A percentile compares a stretch with the other conserved stretches of the same genome.
phyloP scores from a whole-genome alignment of 2,113 vertebrate genomes.

The Myotis lucifugus region DNA sequence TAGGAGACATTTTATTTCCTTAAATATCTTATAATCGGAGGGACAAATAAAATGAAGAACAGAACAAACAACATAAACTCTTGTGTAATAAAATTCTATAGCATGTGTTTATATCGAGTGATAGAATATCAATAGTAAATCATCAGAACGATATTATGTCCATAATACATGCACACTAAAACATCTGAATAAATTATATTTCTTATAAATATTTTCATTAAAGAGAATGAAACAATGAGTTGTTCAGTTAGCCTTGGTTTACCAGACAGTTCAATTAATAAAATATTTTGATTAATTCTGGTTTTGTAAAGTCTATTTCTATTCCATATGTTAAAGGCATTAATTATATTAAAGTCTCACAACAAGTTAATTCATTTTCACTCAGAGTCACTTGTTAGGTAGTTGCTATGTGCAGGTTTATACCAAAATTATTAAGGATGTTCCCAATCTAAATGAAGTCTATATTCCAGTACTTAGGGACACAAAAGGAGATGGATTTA shows the following conservation, averaged over 20 bases:
- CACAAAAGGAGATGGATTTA: neutral
- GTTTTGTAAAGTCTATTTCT: neutral
- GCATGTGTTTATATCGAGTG: neutral
- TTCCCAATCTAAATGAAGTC: neutral
- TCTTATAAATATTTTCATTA: neutral
- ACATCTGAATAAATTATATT: neutral
- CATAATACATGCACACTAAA: neutral
- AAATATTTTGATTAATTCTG: neutral
- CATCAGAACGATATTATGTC: neutral
- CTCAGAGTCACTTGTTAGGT: neutral
- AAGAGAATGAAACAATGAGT: neutral
- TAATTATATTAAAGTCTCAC: neutral
- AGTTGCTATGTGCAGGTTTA: neutral
- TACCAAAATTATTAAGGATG: neutral
- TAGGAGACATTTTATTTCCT: neutral
- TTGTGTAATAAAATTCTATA: neutral
- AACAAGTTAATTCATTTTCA: neutral
- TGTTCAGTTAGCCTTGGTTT: neutral
- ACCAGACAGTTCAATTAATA: neutral
- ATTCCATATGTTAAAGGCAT: neutral
- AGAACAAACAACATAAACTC: neutral
- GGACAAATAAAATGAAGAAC: neutral
- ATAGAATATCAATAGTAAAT: neutral
- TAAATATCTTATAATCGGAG: neutral
- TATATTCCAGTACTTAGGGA: neutral